Evolutionary conservation across 2,113 vertebrate genomes (phyloP).

Genomic region (Sturnus vulgaris): DNA sequence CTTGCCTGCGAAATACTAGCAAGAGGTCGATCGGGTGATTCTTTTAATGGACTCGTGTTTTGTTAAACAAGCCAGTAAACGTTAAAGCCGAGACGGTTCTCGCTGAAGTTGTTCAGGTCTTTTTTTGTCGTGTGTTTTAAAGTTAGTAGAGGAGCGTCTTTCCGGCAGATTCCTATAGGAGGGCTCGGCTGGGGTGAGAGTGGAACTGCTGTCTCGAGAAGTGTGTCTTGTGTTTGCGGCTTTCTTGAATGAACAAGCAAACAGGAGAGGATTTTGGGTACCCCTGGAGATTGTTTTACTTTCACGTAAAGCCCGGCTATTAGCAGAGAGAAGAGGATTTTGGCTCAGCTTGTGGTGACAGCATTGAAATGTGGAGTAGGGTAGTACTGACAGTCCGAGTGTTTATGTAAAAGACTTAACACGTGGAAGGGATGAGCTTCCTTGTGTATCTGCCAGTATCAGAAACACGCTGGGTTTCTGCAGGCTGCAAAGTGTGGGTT

Average conservation of each 20-base stretch:
- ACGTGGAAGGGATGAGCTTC: conserved; percentile 28
- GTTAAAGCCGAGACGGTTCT: conserved; percentile 39
- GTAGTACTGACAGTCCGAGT: neutral
- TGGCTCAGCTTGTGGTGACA: neutral
- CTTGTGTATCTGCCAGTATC: neutral
- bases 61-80: conserved; percentile 13
- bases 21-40: neutral
- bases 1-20: neutral
- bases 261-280: neutral
- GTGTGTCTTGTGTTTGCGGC: conserved; percentile 19
- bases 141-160: conserved; percentile 30
- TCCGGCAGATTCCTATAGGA: conserved; percentile 49
- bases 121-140: conserved; percentile 35
- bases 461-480: neutral
- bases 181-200: conserved; percentile 49
- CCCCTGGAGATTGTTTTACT: neutral
- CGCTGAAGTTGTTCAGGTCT: neutral
- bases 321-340: neutral
- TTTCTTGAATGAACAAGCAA: conserved; percentile 45
- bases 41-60: neutral
- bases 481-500: neutral
- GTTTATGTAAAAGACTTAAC: conserved; percentile 7
- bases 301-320: neutral
- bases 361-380: neutral
- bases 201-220: conserved; percentile 45